phyloP scores from a whole-genome alignment of 2,797 vertebrate species.

The Brotula barbata region DNA sequence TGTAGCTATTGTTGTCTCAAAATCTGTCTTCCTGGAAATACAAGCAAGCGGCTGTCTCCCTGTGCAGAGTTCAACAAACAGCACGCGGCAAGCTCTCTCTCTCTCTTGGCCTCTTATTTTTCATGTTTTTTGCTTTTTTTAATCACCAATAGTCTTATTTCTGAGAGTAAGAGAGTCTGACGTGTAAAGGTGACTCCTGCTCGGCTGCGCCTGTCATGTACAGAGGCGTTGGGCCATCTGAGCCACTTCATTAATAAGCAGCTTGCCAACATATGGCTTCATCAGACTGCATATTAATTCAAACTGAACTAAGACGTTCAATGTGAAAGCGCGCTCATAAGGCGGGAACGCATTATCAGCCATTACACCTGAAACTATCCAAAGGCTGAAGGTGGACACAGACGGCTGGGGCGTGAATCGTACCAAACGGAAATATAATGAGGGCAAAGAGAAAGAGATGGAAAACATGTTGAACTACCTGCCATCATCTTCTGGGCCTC shows the following conservation, averaged over 20 bases:
- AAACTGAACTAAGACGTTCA: constrained; percentile 1
- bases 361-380: constrained; percentile 18
- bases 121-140: constrained; percentile 10
- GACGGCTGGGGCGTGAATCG: not conserved
- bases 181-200: constrained; percentile 44
- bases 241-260: constrained; percentile 47
- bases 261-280: constrained; percentile 47
- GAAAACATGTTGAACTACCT: constrained; percentile 72
- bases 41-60: constrained; percentile 31
- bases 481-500: constrained; percentile 98
- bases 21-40: constrained; percentile 60
- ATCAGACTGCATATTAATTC: constrained; percentile 43
- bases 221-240: constrained; percentile 29
- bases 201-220: constrained; percentile 62
- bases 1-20: constrained; percentile 57
- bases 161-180: constrained; percentile 20
- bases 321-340: constrained; percentile 10
- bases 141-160: constrained; percentile 21
- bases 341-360: constrained; percentile 8
- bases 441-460: not conserved
- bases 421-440: not conserved
- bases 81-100: constrained; percentile 1
- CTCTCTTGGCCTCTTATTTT: constrained; percentile 2
- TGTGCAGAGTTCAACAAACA: constrained; percentile 5
- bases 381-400: constrained; percentile 1